These are phyloP conservation scores for Hydrolagus affinis DNA, from an alignment of 2,113 vertebrate species.

Conservation along the genomic window DNA sequence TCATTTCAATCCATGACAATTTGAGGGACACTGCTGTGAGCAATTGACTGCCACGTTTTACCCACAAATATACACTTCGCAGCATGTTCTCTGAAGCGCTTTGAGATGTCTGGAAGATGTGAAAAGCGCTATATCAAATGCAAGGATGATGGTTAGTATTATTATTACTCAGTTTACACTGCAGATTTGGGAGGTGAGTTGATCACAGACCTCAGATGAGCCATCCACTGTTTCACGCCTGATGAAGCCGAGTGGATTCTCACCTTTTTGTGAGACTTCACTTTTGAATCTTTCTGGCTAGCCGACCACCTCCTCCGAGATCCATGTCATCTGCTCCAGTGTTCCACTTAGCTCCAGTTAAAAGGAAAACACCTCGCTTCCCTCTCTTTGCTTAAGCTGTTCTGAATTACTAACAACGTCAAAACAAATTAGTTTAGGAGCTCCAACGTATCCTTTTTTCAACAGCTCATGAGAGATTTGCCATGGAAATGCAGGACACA, in stretches of 20 bases:
- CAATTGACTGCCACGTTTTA: too few relatives aligned
- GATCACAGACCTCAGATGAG: neutral
- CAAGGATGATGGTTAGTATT: too few relatives aligned
- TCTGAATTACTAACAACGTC: neutral
- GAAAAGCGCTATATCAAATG: too few relatives aligned
- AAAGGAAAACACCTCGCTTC: neutral
- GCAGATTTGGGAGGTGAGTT: too few relatives aligned
- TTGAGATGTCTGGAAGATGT: too few relatives aligned
- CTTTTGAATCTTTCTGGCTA: neutral
- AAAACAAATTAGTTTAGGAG: constrained; percentile 4
- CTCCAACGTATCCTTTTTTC: neutral
- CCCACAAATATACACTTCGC: too few relatives aligned
- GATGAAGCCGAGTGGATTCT: neutral
- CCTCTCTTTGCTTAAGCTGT: neutral
- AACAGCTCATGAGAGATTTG: neutral
- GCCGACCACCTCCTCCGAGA: neutral
- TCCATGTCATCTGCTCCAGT: neutral
- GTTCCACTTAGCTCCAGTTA: neutral
- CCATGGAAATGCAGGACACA: neutral
- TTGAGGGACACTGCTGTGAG: too few relatives aligned
- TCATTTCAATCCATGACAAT: too few relatives aligned
- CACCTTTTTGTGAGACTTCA: neutral
- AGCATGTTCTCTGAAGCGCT: too few relatives aligned
- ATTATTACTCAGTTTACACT: too few relatives aligned
- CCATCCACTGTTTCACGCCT: neutral